phyloP scores from a whole-genome alignment of 2,113 vertebrate genomes.

The Tetrax tetrax region DNA sequence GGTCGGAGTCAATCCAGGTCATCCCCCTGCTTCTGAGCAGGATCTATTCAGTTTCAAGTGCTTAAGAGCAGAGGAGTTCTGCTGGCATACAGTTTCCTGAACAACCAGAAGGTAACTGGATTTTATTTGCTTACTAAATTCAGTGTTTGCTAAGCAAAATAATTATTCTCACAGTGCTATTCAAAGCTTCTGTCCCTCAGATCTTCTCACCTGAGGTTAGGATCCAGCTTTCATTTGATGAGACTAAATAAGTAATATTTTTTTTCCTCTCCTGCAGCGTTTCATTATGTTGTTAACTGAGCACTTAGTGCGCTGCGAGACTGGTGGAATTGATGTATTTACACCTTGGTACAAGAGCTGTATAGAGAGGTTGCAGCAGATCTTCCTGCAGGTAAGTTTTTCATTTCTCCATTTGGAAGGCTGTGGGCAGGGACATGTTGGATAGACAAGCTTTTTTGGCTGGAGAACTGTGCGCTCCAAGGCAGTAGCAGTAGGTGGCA shows the following conservation, averaged over 20 bases:
- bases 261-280: slow-evolving; percentile 75
- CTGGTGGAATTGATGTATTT: slow-evolving; percentile 88
- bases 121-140: not conserved
- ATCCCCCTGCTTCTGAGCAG: not conserved
- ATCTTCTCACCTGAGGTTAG: not conserved
- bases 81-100: not conserved
- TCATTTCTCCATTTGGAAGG: fast-evolving
- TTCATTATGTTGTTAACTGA: slow-evolving; percentile 99
- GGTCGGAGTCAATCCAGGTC: not conserved
- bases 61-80: not conserved
- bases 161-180: not conserved
- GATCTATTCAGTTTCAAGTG: not conserved
- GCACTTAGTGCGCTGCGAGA: slow-evolving; percentile 94
- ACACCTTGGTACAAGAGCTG: slow-evolving; percentile 98
- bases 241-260: not conserved
- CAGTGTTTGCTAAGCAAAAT: not conserved
- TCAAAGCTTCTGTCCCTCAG: not conserved
- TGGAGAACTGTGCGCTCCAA: fast-evolving
- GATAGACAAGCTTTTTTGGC: fast-evolving
- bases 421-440: fast-evolving
- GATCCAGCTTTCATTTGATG: not conserved
- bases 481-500: not conserved
- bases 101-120: not conserved
- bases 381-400: slow-evolving; percentile 90
- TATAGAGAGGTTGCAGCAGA: slow-evolving; percentile 93